Conservation (phyloP, 2,797 vertebrate genomes). For the Psittacula derbiana region DNA sequence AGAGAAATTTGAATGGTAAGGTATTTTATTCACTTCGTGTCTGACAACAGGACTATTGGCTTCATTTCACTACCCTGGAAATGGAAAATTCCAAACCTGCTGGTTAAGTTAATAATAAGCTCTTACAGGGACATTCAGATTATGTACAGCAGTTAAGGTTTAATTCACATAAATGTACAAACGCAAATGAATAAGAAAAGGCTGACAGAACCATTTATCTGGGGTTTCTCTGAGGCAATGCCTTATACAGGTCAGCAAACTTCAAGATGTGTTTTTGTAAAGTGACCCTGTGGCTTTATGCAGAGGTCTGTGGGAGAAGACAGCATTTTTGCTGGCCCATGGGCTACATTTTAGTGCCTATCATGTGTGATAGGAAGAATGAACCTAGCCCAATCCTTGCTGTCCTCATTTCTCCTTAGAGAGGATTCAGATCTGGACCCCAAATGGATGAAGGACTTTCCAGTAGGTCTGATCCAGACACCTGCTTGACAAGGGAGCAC, state of each 20-base stretch:
- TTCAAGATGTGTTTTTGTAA: neutral
- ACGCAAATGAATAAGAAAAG: neutral
- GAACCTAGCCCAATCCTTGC: neutral
- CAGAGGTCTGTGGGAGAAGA: neutral
- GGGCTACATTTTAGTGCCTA: neutral
- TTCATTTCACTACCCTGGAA: neutral
- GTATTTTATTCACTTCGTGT: neutral
- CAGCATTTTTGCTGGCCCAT: neutral
- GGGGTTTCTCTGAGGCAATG: neutral
- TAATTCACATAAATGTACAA: neutral
- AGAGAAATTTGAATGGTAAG: neutral
- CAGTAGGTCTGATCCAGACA: neutral
- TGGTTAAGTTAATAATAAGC: neutral
- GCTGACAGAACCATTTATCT: neutral
- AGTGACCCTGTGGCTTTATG: neutral
- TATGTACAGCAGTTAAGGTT: neutral
- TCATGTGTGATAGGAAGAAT: neutral
- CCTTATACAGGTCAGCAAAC: neutral
- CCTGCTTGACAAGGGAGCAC: neutral
- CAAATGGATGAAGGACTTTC: neutral
- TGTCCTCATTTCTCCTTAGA: neutral
- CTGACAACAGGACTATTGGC: neutral
- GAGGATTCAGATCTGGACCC: neutral
- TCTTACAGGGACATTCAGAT: neutral
- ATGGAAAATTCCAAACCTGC: neutral